These are phyloP conservation scores for Pedionomus torquatus DNA, from an alignment of 2,113 vertebrate genomes.

Conservation along the genomic window DNA sequence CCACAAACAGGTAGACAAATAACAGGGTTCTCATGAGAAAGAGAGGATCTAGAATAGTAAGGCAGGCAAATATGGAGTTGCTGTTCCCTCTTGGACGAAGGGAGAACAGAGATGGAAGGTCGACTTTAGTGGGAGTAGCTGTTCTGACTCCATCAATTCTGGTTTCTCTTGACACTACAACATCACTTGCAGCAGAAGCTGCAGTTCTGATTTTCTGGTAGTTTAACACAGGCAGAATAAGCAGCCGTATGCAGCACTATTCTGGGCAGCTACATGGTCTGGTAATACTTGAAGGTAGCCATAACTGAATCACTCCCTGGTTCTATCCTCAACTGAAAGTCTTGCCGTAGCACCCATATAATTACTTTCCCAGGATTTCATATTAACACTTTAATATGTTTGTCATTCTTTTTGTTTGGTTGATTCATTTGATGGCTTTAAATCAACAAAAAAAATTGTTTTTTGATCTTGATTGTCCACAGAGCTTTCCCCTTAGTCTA, in stretches of 20 bases:
- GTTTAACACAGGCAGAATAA: background rate
- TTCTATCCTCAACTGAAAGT: background rate
- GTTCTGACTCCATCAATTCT: background rate
- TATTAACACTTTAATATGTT: background rate
- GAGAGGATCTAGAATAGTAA: background rate
- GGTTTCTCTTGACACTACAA: background rate
- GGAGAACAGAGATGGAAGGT: background rate
- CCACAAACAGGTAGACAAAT: background rate
- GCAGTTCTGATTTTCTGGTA: background rate
- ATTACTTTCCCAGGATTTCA: background rate
- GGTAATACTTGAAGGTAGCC: background rate
- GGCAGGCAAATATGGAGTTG: background rate
- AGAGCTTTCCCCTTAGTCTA: background rate
- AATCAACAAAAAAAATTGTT: background rate
- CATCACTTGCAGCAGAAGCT: background rate
- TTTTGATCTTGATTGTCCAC: background rate
- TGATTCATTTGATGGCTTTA: background rate
- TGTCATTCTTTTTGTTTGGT: background rate
- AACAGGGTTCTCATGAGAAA: background rate
- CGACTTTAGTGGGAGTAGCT: background rate
- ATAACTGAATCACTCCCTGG: background rate
- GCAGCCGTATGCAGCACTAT: background rate
- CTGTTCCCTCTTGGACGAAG: background rate
- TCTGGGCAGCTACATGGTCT: background rate
- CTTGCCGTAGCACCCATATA: background rate